Percentiles rank a stretch among this genome's conserved stretches.
Evolutionary conservation across 2,797 vertebrate species (phyloP).

Genomic region (Scolopax rusticola): DNA sequence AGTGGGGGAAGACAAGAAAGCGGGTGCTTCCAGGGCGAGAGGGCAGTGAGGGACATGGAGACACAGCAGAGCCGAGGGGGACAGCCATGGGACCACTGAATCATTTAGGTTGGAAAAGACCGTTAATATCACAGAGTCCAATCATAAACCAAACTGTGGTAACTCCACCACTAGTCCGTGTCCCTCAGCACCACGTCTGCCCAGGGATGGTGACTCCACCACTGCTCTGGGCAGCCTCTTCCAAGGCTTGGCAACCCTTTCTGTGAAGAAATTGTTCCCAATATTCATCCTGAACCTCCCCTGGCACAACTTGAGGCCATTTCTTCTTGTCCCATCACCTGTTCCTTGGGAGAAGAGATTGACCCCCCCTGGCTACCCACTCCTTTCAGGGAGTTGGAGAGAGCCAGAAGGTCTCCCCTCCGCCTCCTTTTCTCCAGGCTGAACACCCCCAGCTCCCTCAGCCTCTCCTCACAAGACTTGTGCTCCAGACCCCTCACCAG

Average conservation of each 20-base stretch:
- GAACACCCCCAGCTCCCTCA: neutral
- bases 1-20: no score
- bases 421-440: neutral
- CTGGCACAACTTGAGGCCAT: neutral
- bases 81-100: fast-evolving
- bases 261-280: no score
- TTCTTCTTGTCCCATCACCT: neutral
- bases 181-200: neutral
- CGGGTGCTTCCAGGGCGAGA: fast-evolving
- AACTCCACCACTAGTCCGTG: neutral
- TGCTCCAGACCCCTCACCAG: neutral
- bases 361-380: neutral
- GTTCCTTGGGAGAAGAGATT: neutral
- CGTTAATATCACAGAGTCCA: neutral
- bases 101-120: neutral
- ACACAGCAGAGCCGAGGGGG: neutral
- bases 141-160: neutral
- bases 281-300: neutral
- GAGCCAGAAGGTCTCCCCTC: neutral
- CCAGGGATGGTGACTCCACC: no score
- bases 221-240: neutral
- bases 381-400: neutral
- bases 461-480: neutral
- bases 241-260: neutral
- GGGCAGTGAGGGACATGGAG: neutral